These are phyloP conservation scores for Amblyteles armatorius DNA, from an alignment of 2,888 invertebrate species.

Conservation along the genomic window DNA sequence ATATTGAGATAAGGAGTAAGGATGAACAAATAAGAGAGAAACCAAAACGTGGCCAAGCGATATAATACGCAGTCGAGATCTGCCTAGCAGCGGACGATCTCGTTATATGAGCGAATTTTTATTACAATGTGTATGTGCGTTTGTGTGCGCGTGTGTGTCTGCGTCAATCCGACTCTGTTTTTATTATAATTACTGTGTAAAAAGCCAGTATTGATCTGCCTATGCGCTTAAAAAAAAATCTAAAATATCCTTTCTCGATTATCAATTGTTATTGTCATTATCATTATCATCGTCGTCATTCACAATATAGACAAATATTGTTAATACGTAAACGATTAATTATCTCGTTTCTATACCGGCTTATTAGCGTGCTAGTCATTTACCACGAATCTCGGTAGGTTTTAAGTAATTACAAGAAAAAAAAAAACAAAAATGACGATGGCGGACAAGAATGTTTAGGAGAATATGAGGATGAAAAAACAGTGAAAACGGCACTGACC, in stretches of 20 bases:
- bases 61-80: conserved; percentile 52
- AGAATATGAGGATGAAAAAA: conserved; percentile 4
- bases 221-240: conserved; percentile 61
- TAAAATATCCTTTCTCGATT: conserved; percentile 43
- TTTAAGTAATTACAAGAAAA: conserved; percentile 58
- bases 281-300: conserved; percentile 49
- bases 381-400: conserved; percentile 65
- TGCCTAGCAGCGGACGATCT: conserved; percentile 57
- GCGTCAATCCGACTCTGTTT: conserved; percentile 44
- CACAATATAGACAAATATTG: conserved; percentile 43
- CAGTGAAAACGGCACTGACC: not conserved
- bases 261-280: conserved; percentile 50
- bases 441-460: conserved; percentile 36
- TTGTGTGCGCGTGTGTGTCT: conserved; percentile 16
- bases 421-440: conserved; percentile 20
- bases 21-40: conserved; percentile 10
- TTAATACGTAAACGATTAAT: conserved; percentile 49
- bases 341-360: conserved; percentile 67
- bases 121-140: conserved; percentile 26
- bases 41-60: conserved; percentile 64
- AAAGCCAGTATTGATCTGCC: conserved; percentile 66
- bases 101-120: conserved; percentile 48
- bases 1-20: conserved; percentile 10
- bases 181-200: conserved; percentile 54
- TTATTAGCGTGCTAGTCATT: conserved; percentile 69